phyloP scores from a whole-genome alignment of 2,113 vertebrate species.

The Cephalopholis sonnerati region DNA sequence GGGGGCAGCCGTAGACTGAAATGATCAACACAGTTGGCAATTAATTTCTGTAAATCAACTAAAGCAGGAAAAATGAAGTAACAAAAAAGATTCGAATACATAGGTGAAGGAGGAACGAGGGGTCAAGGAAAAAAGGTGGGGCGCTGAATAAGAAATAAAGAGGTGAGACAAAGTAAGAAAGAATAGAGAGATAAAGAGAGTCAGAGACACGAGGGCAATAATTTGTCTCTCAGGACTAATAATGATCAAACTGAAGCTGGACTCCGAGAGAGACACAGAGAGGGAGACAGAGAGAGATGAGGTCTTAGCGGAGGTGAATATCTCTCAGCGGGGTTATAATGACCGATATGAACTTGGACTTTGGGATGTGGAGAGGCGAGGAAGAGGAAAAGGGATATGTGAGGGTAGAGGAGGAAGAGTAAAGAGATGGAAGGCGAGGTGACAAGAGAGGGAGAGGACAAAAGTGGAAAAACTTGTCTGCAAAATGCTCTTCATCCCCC shows the following conservation, averaged over 20 bases:
- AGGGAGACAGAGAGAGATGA: conserved; percentile 65
- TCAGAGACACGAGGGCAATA: conserved; percentile 37
- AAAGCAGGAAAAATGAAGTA: no score
- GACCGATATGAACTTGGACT: conserved; percentile 73
- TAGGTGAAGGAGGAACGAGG: background rate
- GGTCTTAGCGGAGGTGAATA: conserved; percentile 70
- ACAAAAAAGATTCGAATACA: no score
- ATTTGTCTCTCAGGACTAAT: conserved; percentile 72
- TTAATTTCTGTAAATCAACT: no score
- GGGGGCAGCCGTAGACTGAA: no score
- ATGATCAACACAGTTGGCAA: no score
- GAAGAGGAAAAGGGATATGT: no score
- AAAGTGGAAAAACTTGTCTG: conserved; percentile 70
- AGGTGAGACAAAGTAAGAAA: conserved; percentile 15
- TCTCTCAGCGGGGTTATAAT: conserved; percentile 72
- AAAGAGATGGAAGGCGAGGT: conserved; percentile 12
- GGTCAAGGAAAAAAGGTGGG: conserved; percentile 23
- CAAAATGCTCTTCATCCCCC: conserved; percentile 40
- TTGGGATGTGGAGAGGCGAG: conserved; percentile 29
- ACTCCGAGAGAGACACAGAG: conserved; percentile 33
- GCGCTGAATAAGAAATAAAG: background rate
- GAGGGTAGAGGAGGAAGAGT: conserved; percentile 34
- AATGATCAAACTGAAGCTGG: conserved; percentile 64
- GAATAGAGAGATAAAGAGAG: conserved; percentile 7
- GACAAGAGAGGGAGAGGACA: conserved; percentile 34